Base-by-base conservation (phyloP, 2,113 vertebrate species). In the Zeus faber region DNA sequence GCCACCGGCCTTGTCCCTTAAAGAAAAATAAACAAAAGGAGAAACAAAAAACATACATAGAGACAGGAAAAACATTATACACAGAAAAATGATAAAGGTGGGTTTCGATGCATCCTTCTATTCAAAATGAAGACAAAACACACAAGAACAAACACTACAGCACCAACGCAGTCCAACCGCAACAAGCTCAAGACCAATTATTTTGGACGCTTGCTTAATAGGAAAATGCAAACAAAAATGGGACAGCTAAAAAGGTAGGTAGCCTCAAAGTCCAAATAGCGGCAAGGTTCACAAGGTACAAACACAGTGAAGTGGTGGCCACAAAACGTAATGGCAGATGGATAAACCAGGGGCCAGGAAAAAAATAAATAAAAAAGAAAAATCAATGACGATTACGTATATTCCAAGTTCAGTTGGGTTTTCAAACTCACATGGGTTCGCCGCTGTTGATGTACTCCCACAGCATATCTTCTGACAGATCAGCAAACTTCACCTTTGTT, bases 401-500 rank as follows among this genome's bases (percentile, higher is more conserved):
- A 33, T 4, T 33, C 9, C 4, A 54, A 49, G 55, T 44, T 53
- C 18, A 59, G 27, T 41, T 45, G 23, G 50, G 47, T 0, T 18
- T 24, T 45, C 18, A 29, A 57, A 92, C 94, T 92, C 86, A 98
- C 96, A 98, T 95, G 57, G 95, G 95, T 73, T 98, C 96, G 49
- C 96, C 96, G 0, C 95, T 98, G 50, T 96, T 85, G 62, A 98
- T 92, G 68, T 98, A 98, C 0, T 98, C 95, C 95, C 94, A 94
- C 0, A 99, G 86, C 66, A 98, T 89, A 50, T 91, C 91, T 72
- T 97, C 93, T 0, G 96, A 97, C n/a, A 99, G 87, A 41, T 92
- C 88, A 4, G 95, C 91, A 91, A 99, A 99, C 72, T 89, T 93
- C 54, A 99, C 95, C 72, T 85, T 91, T 3, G 96, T 99, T 80